phyloP scores from a whole-genome alignment of 30 jellyfish, hydroid and myxozoan genomes.

The Hydra vulgaris region DNA sequence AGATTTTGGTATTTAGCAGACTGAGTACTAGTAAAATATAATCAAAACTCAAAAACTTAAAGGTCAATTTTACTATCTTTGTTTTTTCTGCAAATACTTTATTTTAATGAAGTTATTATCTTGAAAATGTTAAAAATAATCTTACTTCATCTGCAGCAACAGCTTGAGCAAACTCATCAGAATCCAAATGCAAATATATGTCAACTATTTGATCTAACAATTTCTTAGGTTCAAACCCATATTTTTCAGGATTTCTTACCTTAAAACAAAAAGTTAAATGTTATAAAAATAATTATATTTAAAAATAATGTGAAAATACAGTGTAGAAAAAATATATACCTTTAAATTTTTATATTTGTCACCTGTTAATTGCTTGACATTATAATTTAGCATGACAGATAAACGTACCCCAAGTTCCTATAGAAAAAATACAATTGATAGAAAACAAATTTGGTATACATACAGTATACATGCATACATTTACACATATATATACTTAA shows the following conservation, averaged over 20 bases:
- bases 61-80: too few species aligned
- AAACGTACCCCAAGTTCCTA: conserved; percentile 72
- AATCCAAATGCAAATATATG: conserved; percentile 65
- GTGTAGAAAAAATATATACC: conserved; percentile 29
- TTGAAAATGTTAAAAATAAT: too few species aligned
- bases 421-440: neutral
- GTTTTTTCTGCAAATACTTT: too few species aligned
- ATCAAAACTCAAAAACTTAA: too few species aligned
- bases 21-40: too few species aligned
- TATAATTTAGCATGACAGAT: conserved; percentile 82
- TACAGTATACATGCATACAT: too few species aligned
- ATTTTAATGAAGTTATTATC: too few species aligned
- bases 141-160: conserved; percentile 87
- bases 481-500: too few species aligned
- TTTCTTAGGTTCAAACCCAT: conserved; percentile 90
- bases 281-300: neutral
- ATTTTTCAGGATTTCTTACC: conserved; percentile 83
- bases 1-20: too few species aligned
- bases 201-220: conserved; percentile 52
- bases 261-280: neutral
- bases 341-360: conserved; percentile 65
- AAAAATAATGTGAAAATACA: neutral
- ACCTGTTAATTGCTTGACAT: conserved; percentile 87
- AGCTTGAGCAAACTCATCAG: conserved; percentile 72
- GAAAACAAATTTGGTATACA: too few species aligned